These are phyloP conservation scores for Eristalis pertinax DNA, from an alignment of 2,888 invertebrate species.

Conservation along the genomic window DNA sequence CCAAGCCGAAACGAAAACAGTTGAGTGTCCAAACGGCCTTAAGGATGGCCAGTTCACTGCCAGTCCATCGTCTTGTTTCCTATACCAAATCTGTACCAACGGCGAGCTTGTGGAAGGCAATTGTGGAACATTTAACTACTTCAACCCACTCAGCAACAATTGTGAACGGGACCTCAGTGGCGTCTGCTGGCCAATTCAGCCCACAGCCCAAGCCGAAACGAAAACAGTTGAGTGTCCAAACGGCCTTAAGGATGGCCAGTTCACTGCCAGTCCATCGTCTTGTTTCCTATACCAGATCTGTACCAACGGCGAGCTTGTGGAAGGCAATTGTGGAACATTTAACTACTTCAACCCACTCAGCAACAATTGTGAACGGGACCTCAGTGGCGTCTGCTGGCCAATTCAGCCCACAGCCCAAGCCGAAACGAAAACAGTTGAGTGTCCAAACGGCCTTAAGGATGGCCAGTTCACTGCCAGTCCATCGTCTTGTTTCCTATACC, in stretches of 20 bases:
- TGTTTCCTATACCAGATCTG: conserved; percentile 73
- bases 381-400: conserved; percentile 48
- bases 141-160: conserved; percentile 55
- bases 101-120: conserved; percentile 68
- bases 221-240: conserved; percentile 18
- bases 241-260: conserved; percentile 33
- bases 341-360: conserved; percentile 66
- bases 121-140: conserved; percentile 73
- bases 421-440: neutral
- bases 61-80: conserved; percentile 65
- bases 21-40: conserved; percentile 61
- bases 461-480: conserved; percentile 73
- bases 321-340: conserved; percentile 71
- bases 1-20: neutral
- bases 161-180: conserved; percentile 14
- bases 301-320: conserved; percentile 56
- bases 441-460: conserved; percentile 68
- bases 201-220: neutral
- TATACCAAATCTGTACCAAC: conserved; percentile 73
- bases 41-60: conserved; percentile 72
- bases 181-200: neutral
- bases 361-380: conserved; percentile 31
- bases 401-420: neutral
- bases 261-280: conserved; percentile 10
- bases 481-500: conserved; percentile 67